A percentile compares a stretch with the other conserved stretches of the same genome.
phyloP scores from a whole-genome alignment of 2,888 invertebrate species.

The Marronus borbonicus region DNA sequence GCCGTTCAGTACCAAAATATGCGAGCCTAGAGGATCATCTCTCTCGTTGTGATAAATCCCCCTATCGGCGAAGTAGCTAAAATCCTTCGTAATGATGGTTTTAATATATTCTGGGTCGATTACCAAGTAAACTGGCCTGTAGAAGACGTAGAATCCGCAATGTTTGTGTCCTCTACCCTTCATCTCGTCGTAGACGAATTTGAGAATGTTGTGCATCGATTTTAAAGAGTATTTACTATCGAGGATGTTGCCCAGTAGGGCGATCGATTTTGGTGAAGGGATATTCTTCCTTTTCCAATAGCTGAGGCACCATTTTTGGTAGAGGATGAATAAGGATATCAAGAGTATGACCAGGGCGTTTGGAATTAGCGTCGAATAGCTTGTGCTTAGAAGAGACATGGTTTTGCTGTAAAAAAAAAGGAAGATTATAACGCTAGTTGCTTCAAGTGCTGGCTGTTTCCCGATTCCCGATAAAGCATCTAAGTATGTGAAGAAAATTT shows the following conservation, averaged over 20 bases:
- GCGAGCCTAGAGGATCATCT: slow-evolving; percentile 73
- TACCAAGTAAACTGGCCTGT: slow-evolving; percentile 57
- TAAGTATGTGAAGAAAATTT: too few species aligned
- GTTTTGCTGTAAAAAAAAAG: background rate
- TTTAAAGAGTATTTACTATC: background rate
- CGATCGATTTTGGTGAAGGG: slow-evolving; percentile 30
- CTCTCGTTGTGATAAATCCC: slow-evolving; percentile 65
- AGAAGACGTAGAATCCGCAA: slow-evolving; percentile 66
- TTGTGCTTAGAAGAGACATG: slow-evolving; percentile 6
- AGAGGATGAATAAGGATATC: background rate
- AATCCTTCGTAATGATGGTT: slow-evolving; percentile 74
- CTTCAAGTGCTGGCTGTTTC: too few species aligned
- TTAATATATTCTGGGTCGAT: slow-evolving; percentile 55
- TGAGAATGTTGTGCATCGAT: slow-evolving; percentile 24
- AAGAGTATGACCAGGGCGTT: background rate
- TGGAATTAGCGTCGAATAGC: background rate
- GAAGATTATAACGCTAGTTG: too few species aligned
- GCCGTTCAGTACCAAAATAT: slow-evolving; percentile 73
- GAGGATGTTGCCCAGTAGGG: slow-evolving; percentile 40
- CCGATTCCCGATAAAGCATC: too few species aligned
- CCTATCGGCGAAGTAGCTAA: slow-evolving; percentile 75
- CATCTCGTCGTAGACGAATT: slow-evolving; percentile 44
- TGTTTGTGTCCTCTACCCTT: slow-evolving; percentile 58
- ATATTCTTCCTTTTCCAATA: slow-evolving; percentile 45
- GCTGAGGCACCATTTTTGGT: slow-evolving; percentile 6